Evolutionary conservation across 2,113 vertebrate genomes (phyloP).

Genomic region (Pycnonotus jocosus): DNA sequence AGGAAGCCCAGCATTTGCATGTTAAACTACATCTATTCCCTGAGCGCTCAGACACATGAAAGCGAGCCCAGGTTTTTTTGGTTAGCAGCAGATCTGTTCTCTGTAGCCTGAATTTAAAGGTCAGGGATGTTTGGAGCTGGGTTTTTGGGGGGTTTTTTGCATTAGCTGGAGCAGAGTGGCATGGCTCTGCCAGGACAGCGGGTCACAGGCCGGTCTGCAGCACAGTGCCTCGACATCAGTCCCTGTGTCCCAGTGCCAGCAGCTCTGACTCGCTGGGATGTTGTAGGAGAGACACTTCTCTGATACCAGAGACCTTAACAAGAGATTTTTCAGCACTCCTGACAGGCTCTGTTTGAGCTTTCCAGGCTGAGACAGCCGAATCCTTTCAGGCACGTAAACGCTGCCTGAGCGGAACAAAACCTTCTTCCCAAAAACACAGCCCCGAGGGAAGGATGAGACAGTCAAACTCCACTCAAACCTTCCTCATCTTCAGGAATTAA

Average conservation of each 20-base stretch:
- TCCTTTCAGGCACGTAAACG: not conserved
- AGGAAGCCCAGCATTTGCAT: slow-evolving; percentile 14
- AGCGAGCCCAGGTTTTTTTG: not conserved
- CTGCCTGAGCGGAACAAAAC: accelerated
- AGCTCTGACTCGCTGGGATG: not conserved
- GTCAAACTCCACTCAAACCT: not conserved
- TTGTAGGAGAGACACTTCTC: not conserved
- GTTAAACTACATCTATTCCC: slow-evolving; percentile 7
- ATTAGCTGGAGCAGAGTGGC: not conserved
- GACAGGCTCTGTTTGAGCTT: not conserved
- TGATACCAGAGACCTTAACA: not conserved
- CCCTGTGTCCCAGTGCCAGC: not conserved
- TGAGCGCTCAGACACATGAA: not conserved
- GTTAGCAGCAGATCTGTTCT: not conserved
- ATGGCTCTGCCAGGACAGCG: accelerated
- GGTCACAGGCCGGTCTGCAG: not conserved
- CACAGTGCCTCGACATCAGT: not conserved
- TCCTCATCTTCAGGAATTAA: not conserved
- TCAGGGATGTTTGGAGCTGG: not conserved
- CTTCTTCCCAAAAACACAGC: not conserved
- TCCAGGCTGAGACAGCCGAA: not conserved
- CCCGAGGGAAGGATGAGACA: not conserved
- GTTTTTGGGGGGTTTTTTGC: not conserved
- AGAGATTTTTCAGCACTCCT: not conserved
- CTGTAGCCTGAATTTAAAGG: slow-evolving; percentile 6